phyloP scores from a whole-genome alignment of 2,888 invertebrate species.

The Leptopterna dolabrata region DNA sequence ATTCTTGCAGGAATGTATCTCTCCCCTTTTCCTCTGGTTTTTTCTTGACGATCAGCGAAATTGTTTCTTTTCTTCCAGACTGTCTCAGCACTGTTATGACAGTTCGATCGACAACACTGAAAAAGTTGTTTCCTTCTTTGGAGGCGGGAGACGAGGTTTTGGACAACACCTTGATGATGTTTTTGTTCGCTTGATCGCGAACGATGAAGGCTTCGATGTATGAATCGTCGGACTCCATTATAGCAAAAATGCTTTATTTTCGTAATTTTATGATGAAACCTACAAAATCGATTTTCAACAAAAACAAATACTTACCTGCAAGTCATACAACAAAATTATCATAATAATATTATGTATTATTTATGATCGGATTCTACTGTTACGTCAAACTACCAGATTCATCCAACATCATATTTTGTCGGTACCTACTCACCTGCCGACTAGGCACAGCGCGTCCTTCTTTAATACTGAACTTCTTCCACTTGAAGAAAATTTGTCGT shows the following conservation, averaged over 20 bases:
- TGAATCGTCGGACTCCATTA: not conserved
- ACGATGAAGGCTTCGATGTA: not conserved
- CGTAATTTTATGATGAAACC: too few species aligned
- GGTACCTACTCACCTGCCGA: too few species aligned
- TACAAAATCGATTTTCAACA: too few species aligned
- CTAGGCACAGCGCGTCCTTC: too few species aligned
- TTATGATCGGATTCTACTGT: too few species aligned
- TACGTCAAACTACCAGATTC: too few species aligned
- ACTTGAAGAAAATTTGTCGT: too few species aligned
- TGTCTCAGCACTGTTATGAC: not conserved
- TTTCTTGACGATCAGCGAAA: constrained; percentile 38
- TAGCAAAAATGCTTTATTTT: not conserved
- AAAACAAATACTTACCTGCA: too few species aligned
- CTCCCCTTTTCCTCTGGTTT: constrained; percentile 5
- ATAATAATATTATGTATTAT: too few species aligned
- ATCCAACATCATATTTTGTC: too few species aligned
- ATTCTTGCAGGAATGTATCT: not conserved
- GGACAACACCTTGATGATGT: not conserved
- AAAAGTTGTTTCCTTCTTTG: constrained; percentile 12
- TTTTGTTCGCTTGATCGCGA: not conserved
- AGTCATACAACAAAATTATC: too few species aligned
- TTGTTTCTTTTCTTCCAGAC: constrained; percentile 4
- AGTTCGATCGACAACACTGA: not conserved
- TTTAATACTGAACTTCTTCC: too few species aligned
- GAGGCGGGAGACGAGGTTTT: not conserved